phyloP scores from a whole-genome alignment of 2,797 vertebrate species.

The Premnoplex brunnescens region DNA sequence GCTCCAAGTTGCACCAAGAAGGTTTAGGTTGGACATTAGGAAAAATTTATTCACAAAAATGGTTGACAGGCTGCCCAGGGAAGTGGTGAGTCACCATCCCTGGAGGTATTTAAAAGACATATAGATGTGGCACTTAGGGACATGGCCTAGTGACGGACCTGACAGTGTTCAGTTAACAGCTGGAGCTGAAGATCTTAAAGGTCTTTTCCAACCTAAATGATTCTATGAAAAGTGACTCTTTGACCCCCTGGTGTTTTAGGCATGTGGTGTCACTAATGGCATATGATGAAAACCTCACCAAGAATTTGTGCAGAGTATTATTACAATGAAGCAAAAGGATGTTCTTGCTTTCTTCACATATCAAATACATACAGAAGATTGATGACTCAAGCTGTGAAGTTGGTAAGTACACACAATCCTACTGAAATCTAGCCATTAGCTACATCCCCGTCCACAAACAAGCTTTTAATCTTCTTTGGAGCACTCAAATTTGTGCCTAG shows the following conservation, averaged over 20 bases:
- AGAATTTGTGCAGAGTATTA: background rate
- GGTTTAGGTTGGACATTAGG: background rate
- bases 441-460: background rate
- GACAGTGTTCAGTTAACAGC: background rate
- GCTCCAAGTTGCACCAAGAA: background rate
- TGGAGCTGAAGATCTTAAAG: background rate
- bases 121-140: background rate
- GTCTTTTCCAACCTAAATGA: background rate
- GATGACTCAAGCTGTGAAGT: conserved; percentile 23
- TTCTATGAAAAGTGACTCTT: background rate
- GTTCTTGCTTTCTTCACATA: background rate
- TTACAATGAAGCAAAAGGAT: background rate
- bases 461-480: conserved; percentile 60
- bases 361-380: background rate
- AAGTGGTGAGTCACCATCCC: background rate
- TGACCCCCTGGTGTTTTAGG: background rate
- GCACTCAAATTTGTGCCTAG: conserved; percentile 43
- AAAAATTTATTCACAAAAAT: background rate
- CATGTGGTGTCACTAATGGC: background rate
- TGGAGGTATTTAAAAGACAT: background rate
- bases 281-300: background rate
- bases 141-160: background rate
- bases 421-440: conserved; percentile 29
- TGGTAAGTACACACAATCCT: conserved; percentile 33
- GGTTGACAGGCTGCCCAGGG: background rate